phyloP scores from a whole-genome alignment of 2,888 invertebrate species.

The Eutolmus rufibarbis region DNA sequence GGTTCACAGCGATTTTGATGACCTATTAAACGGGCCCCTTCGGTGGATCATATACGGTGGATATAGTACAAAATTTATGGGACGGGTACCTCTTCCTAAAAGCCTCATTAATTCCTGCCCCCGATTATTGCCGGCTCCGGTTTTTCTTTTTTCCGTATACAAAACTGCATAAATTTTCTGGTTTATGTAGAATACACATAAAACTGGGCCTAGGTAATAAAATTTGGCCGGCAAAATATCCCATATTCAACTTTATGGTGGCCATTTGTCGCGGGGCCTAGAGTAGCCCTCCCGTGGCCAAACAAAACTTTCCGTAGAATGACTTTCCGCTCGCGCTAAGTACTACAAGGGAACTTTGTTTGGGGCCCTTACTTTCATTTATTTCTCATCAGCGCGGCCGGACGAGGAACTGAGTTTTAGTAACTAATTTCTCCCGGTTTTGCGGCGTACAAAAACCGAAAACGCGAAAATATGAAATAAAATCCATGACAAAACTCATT shows the following conservation, averaged over 20 bases:
- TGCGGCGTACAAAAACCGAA: not conserved
- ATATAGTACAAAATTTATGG: not conserved
- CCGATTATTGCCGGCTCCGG: not conserved
- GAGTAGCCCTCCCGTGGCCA: not conserved
- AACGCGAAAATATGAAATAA: not conserved
- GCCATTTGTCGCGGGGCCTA: not conserved
- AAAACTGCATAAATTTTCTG: not conserved
- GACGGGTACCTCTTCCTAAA: not conserved
- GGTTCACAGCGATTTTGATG: not conserved
- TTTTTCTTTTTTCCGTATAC: not conserved
- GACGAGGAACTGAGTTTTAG: not conserved
- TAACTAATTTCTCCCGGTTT: not conserved
- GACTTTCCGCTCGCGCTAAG: not conserved
- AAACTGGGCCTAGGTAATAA: constrained; percentile 12
- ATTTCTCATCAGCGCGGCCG: not conserved
- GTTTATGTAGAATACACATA: constrained; percentile 1
- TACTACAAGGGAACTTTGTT: not conserved
- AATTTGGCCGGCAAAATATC: not conserved
- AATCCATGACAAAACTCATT: constrained; percentile 23
- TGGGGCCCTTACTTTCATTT: not conserved
- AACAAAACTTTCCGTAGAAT: not conserved
- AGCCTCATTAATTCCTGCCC: constrained; percentile 8
- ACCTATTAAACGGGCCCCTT: not conserved
- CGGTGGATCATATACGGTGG: not conserved
- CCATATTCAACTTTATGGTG: constrained; percentile 25